Conservation (phyloP, 1,140 invertebrate genomes). For the Ips nitidus region DNA sequence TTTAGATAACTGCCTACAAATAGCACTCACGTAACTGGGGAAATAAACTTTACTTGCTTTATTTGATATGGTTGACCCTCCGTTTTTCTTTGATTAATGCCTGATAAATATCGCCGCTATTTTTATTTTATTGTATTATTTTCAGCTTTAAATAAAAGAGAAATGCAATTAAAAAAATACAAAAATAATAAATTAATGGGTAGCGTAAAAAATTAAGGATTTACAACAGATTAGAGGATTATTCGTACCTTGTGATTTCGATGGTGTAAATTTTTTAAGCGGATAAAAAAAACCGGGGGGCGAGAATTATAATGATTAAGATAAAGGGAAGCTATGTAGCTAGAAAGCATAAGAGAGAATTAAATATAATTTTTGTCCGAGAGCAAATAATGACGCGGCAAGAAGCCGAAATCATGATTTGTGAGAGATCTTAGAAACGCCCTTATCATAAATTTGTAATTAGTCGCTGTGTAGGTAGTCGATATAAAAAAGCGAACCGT, state of each 20-base stretch:
- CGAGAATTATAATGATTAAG: conserved; percentile 37
- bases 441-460: conserved; percentile 43
- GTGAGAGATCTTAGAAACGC: conserved; percentile 40
- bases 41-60: conserved; percentile 35
- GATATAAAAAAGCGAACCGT: conserved; percentile 36
- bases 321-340: conserved; percentile 29
- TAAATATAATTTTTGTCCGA: no score
- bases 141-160: no score
- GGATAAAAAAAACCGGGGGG: conserved; percentile 28
- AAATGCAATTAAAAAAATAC: background rate
- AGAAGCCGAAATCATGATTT: conserved; percentile 40
- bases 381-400: background rate
- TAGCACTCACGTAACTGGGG: conserved; percentile 35
- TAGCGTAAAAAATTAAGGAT: conserved; percentile 19
- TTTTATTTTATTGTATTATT: background rate
- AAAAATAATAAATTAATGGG: conserved; percentile 27
- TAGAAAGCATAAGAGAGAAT: conserved; percentile 15
- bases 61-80: conserved; percentile 33
- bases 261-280: conserved; percentile 30
- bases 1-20: conserved; percentile 44
- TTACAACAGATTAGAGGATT: conserved; percentile 32
- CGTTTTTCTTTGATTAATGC: conserved; percentile 16
- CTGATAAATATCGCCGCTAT: background rate
- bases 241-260: conserved; percentile 15
- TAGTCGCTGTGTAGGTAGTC: conserved; percentile 39